Evolutionary conservation across 2,888 invertebrate species (phyloP), one percentile per base, ranked within the genome.

Genomic region (Cerceris ruficornis): DNA sequence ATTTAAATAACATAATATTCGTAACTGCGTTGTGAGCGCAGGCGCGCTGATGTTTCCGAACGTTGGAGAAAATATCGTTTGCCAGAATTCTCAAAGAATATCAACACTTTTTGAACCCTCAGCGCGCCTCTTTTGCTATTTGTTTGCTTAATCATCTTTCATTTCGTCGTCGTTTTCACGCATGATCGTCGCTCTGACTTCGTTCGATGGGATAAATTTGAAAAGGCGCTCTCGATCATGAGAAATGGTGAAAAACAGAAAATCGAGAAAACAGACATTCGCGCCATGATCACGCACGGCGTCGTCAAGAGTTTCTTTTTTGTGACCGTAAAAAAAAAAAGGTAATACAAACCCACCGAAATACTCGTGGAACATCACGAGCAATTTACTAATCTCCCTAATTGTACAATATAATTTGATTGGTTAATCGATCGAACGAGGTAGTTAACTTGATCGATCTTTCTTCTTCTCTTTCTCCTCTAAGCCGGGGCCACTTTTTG

Each of bases 1-100:
- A 90, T 91, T 91, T 91, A 91, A 91, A 92, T 91, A 91, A 92
- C 89, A 83, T 90, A 90, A 91, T 90, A 86, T 86, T 81, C 69
- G 69, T 82, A 87, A 85, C 77, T 74, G 66, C 74, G 61, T 65
- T 54, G 55, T 77, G 75, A 69, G 75, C 71, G 69, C 65, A 62
- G 61, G 49, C 58, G 69, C 57, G 64, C 64, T 58, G 64, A 69
- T n/a, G 62, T 41, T n/a, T 55, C 43, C 43, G 61, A 6, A 15
- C 55, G 13, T 42, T 14, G 41, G 1, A 7, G 14, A 42, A 59
- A 59, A 42, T 59, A 42, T 59, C 58, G 42, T 11, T 41, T 59
- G 58, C 58, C n/a, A 14, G 41, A 59, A 9, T 59, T 59, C 8
- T n/a, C 7, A 55, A 55, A 28, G 55, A 13, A 7, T 15, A 15